phyloP scores from a whole-genome alignment of 1,140 invertebrate species.

The Drosophila nigromelanica region DNA sequence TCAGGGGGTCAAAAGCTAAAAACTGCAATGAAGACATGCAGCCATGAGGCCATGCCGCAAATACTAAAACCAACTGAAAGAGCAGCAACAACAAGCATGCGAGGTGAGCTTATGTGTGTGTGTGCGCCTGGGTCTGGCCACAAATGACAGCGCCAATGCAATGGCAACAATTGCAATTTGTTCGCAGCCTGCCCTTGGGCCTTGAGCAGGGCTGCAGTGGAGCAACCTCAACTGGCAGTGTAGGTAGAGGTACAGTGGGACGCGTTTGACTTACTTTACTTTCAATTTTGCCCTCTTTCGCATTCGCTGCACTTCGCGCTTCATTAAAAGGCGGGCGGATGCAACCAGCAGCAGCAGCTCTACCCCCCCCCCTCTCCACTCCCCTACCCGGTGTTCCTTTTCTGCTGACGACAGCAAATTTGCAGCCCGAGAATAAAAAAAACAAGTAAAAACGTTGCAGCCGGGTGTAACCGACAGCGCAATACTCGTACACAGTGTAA shows the following conservation, averaged over 20 bases:
- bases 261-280: slow-evolving; percentile 44
- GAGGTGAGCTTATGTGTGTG: slow-evolving; percentile 7
- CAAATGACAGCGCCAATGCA: slow-evolving; percentile 77
- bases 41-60: slow-evolving; percentile 34
- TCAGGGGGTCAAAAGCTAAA: slow-evolving; percentile 60
- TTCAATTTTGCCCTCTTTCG: slow-evolving; percentile 53
- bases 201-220: slow-evolving; percentile 20
- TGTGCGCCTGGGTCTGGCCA: slow-evolving; percentile 34
- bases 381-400: background rate
- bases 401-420: slow-evolving; percentile 65
- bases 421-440: slow-evolving; percentile 61
- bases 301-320: slow-evolving; percentile 83
- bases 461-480: too few species aligned
- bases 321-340: slow-evolving; percentile 83
- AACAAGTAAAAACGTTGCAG: too few species aligned
- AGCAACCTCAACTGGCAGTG: slow-evolving; percentile 26
- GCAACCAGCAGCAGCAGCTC: slow-evolving; percentile 42
- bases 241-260: slow-evolving; percentile 38
- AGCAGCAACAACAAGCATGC: background rate
- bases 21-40: slow-evolving; percentile 46
- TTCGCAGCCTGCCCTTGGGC: slow-evolving; percentile 75
- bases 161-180: slow-evolving; percentile 84
- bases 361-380: background rate
- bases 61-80: slow-evolving; percentile 31
- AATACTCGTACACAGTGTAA: too few species aligned